Conservation (phyloP, 2,797 vertebrate species). For the Liparis tanakae region DNA sequence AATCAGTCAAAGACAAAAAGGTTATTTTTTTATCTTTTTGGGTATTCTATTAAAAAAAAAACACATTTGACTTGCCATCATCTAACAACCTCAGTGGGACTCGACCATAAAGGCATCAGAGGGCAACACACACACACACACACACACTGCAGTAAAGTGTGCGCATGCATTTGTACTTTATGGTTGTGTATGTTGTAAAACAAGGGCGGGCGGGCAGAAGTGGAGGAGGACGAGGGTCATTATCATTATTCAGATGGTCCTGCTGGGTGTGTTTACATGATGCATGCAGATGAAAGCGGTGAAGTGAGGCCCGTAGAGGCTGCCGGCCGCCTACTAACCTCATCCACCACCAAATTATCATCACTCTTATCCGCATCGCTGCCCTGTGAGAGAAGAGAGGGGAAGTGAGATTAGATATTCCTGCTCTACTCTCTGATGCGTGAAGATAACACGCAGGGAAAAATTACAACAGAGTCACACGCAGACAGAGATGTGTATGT, state of each 20-base stretch:
- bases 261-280: constrained; percentile 69
- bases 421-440: constrained; percentile 38
- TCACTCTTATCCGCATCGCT: constrained; percentile 93
- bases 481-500: not conserved
- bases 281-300: constrained; percentile 68
- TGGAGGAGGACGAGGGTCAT: constrained; percentile 34
- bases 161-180: constrained; percentile 10
- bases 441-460: constrained; percentile 46
- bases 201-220: constrained; percentile 31
- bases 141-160: constrained; percentile 3
- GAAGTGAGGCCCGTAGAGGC: constrained; percentile 60
- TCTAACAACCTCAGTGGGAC: not conserved
- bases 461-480: constrained; percentile 35
- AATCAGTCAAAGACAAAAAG: not conserved
- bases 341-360: constrained; percentile 92
- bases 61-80: not conserved
- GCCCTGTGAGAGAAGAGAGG: constrained; percentile 78
- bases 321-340: constrained; percentile 78
- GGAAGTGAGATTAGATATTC: constrained; percentile 42
- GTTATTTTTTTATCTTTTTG: not conserved
- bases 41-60: not conserved
- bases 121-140: not conserved
- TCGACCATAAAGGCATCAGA: not conserved
- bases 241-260: constrained; percentile 53
- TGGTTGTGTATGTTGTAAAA: constrained; percentile 25